These are phyloP conservation scores for Redunca redunca DNA, from an alignment of 2,113 vertebrate genomes.

Conservation along the genomic window DNA sequence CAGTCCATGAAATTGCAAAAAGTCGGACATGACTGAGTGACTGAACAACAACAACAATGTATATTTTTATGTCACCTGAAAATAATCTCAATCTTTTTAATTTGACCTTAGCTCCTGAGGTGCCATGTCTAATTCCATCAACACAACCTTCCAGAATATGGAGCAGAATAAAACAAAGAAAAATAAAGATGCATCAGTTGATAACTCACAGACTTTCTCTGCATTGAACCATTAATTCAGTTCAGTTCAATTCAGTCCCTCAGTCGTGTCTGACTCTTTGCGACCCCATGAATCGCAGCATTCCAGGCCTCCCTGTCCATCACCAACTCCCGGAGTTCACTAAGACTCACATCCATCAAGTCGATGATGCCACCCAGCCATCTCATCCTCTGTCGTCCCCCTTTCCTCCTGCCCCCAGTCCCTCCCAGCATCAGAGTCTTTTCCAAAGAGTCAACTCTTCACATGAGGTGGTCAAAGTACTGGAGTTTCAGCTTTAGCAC, in stretches of 20 bases:
- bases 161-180: background rate
- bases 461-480: too few species aligned
- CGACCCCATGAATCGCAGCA: accelerated
- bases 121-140: background rate
- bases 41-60: background rate
- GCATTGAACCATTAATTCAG: background rate
- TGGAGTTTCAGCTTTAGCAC: too few species aligned
- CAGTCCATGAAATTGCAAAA: background rate
- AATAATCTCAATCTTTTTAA: background rate
- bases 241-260: too few species aligned
- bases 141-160: background rate
- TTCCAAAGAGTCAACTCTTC: too few species aligned
- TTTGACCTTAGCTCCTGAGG: background rate
- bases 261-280: too few species aligned
- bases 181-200: background rate
- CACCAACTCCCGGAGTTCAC: too few species aligned
- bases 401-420: too few species aligned
- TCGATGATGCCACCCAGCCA: too few species aligned
- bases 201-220: background rate
- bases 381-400: too few species aligned
- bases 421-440: too few species aligned
- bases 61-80: background rate
- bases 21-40: background rate
- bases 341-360: accelerated
- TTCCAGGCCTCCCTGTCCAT: too few species aligned